These are phyloP conservation scores for Athalia circularis DNA, from an alignment of 2,888 invertebrate genomes.

Conservation along the genomic window DNA sequence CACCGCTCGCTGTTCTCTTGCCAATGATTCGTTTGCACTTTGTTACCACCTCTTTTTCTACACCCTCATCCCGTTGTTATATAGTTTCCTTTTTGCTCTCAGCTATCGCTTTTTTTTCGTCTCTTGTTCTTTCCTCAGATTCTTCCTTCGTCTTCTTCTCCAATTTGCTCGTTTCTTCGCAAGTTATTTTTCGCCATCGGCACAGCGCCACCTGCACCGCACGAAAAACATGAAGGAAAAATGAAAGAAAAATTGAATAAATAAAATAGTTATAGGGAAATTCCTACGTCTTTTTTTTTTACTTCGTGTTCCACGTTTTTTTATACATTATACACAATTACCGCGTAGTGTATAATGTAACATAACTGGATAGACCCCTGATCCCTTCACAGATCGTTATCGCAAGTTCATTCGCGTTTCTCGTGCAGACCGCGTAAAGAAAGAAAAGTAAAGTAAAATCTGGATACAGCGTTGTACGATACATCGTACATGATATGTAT, in stretches of 20 bases:
- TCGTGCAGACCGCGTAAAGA: too few species aligned
- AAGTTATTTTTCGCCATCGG: not conserved
- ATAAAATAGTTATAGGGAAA: not conserved
- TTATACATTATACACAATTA: not conserved
- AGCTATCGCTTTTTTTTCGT: not conserved
- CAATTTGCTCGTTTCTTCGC: not conserved
- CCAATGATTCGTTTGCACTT: constrained; percentile 39
- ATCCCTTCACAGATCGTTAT: too few species aligned
- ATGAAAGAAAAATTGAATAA: not conserved
- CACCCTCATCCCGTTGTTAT: not conserved
- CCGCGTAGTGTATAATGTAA: too few species aligned
- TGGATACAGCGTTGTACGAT: too few species aligned
- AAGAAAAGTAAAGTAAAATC: too few species aligned
- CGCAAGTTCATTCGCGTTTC: too few species aligned
- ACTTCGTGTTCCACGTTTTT: too few species aligned
- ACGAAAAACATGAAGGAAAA: not conserved
- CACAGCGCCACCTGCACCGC: not conserved
- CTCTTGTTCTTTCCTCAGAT: not conserved
- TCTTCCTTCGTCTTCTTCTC: not conserved
- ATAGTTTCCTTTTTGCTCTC: not conserved
- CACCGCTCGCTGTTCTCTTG: constrained; percentile 23
- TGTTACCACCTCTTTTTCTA: not conserved
- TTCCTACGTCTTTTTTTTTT: too few species aligned
- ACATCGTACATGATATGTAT: not conserved
- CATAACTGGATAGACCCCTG: too few species aligned